Conservation (phyloP, 2,888 invertebrate genomes). For the Reticulitermes lucifugus region DNA sequence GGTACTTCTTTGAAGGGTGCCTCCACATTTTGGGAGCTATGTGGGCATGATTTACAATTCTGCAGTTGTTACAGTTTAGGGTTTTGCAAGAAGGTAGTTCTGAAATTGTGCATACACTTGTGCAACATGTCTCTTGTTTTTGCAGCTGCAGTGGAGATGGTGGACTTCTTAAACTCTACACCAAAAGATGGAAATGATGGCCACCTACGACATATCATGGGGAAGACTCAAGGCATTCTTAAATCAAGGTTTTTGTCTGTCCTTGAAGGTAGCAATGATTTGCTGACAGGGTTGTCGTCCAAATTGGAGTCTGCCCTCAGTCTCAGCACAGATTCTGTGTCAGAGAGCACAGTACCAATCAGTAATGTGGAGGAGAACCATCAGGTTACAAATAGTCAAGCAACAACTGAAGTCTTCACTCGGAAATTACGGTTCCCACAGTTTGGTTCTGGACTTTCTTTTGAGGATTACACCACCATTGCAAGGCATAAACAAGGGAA, state of each 20-base stretch:
- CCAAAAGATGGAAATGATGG: constrained; percentile 57
- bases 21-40: too few species aligned
- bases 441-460: constrained; percentile 60
- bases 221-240: constrained; percentile 63
- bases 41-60: too few species aligned
- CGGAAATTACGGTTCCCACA: constrained; percentile 44
- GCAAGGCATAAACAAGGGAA: constrained; percentile 60
- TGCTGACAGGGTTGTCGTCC: constrained; percentile 60
- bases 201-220: constrained; percentile 64
- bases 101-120: background rate
- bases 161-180: constrained; percentile 54
- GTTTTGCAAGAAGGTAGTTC: too few species aligned
- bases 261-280: constrained; percentile 66
- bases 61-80: too few species aligned
- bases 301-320: constrained; percentile 57
- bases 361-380: constrained; percentile 8
- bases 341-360: constrained; percentile 39
- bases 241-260: constrained; percentile 66
- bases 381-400: background rate
- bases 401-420: constrained; percentile 48
- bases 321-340: constrained; percentile 55
- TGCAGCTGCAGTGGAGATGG: constrained; percentile 53
- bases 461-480: constrained; percentile 63
- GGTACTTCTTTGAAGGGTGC: too few species aligned
- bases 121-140: background rate